Conservation (phyloP, 2,113 vertebrate species). For the Sinosuthora webbiana region DNA sequence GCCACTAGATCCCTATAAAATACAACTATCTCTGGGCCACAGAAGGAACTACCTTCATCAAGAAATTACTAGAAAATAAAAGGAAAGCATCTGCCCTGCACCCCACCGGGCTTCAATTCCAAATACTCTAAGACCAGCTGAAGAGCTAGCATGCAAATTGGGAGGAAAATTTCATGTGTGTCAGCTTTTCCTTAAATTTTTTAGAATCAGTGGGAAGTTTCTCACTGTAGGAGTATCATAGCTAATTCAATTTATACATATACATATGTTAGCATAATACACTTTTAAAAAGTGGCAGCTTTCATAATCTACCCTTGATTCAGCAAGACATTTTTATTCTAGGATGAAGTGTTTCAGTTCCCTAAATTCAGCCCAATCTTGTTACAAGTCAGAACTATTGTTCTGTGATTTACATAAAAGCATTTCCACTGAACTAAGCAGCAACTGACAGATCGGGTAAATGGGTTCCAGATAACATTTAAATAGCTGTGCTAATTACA, state of each 20-base stretch:
- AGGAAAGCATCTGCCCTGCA: neutral
- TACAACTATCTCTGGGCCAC: neutral
- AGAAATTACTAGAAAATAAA: neutral
- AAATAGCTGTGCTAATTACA: constrained; percentile 55
- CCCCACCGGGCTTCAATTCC: neutral
- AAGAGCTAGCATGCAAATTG: neutral
- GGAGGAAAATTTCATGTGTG: neutral
- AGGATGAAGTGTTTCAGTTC: neutral
- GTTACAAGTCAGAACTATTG: constrained; percentile 20
- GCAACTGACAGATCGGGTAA: constrained; percentile 32
- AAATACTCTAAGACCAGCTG: neutral
- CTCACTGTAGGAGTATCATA: neutral
- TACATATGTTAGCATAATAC: constrained; percentile 7
- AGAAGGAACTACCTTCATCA: neutral
- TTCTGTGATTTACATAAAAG: constrained; percentile 47
- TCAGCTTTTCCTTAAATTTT: neutral
- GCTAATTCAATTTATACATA: constrained; percentile 33
- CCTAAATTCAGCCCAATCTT: constrained; percentile 29
- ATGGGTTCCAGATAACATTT: constrained; percentile 36
- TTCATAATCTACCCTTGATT: constrained; percentile 29
- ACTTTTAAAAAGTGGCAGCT: neutral
- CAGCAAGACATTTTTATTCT: constrained; percentile 43
- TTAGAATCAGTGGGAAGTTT: neutral
- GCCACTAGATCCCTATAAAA: neutral
- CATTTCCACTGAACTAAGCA: constrained; percentile 46